Evolutionary conservation across 2,113 vertebrate species (phyloP), one percentile per base, ranked within the genome.

Genomic region (Fregata magnificens): DNA sequence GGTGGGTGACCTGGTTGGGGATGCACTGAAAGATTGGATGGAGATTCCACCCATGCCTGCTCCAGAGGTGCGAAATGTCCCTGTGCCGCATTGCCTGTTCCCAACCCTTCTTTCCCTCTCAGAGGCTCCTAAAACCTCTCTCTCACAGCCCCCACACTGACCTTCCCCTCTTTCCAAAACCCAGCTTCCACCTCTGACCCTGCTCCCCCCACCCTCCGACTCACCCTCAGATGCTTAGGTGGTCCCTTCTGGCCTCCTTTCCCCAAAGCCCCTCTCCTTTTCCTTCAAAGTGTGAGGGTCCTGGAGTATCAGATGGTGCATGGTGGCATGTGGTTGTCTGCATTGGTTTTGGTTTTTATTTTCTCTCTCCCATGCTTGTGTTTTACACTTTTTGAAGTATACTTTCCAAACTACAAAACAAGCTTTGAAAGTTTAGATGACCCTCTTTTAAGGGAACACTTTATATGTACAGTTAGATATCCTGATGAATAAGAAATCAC

Each of bases 31-130:
- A 47, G 14, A 26, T 24, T 2, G 7, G 13, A 32, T 31, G 25
- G 25, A 80, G 32, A 62, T 53, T 44, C 38, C 26, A 55, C 6
- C 21, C 7, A 8, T 29, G 10, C 7, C n/a, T 92, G 19, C 40
- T 62, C 42, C 65, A 72, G 59, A 40, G 25, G 4, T 3, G 2
- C 0, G 1, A 56, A 73, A 47, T 2, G 0, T 25, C 16, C 15
- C 36, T 36, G 25, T 67, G 38, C 18, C 32, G 20, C 7, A 6
- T 21, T 71, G n/a, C 26, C 22, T 52, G 19, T 67, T 56, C 32
- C 16, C 47, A 58, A 32, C 11, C 34, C 4, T 67, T 49, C 40
- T 69, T 50, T 91, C 42, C 25, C 26, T 62, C 53, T 38, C 53
- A 67, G n/a, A 71, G 4, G 11, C 31, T 78, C 36, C 16, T 82